Evolutionary conservation across 2,113 vertebrate genomes (phyloP).

Genomic region (Chaetodon trifascialis): DNA sequence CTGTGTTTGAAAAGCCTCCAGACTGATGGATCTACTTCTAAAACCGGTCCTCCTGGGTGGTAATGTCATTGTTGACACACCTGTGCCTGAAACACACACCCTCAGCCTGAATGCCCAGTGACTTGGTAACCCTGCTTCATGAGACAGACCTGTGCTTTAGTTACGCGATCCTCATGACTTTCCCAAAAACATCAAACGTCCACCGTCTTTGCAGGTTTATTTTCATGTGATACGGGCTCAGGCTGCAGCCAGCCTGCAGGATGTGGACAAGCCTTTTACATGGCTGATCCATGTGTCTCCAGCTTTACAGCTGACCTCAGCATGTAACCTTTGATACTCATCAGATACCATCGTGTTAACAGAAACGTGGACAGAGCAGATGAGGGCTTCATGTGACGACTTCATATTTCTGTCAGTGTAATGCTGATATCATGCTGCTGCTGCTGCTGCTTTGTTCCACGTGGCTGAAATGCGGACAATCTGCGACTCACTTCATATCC

Average conservation of each 20-base stretch:
- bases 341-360: not conserved
- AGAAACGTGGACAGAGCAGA: not conserved
- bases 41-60: not conserved
- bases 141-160: not conserved
- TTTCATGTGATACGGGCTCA: not conserved
- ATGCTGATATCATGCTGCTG: slow-evolving; percentile 30
- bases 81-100: not conserved
- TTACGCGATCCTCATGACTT: not conserved
- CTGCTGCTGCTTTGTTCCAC: slow-evolving; percentile 38
- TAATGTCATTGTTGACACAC: not conserved
- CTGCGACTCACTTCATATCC: slow-evolving; percentile 42
- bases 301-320: not conserved
- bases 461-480: slow-evolving; percentile 44
- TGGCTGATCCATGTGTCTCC: not conserved
- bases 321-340: not conserved
- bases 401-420: not conserved
- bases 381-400: not conserved
- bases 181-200: not conserved
- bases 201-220: not conserved
- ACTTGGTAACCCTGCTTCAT: not conserved
- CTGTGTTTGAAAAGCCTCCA: slow-evolving; percentile 6
- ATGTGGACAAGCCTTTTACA: not conserved
- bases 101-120: not conserved
- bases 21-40: not conserved
- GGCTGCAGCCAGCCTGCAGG: not conserved